Evolutionary conservation across 1,140 invertebrate genomes (phyloP), one percentile per base, ranked within the genome.

Genomic region (Pemphigus obesinymphae): DNA sequence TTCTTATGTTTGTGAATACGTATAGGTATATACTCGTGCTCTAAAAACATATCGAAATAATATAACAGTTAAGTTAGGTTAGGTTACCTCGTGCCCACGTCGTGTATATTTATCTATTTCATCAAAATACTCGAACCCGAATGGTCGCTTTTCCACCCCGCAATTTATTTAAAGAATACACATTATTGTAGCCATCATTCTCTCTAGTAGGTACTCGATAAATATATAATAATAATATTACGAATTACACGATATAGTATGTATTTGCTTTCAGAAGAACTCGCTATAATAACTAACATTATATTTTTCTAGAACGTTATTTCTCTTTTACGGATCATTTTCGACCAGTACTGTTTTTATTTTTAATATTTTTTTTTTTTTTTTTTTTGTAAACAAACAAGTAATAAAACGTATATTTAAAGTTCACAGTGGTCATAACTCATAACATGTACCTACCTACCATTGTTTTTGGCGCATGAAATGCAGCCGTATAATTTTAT

Each of bases 401-500:
- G 8, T 37, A 10, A 37, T 66, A n/a, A 66, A 66, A 66, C 63
- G 63, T 66, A 66, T 66, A 66, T 66, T 66, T 66, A 66, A 37
- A 37, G 29, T 34, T 31, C 29, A 66, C n/a, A 6, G 61, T 23
- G 61, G 61, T 61, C 17, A 15, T 61, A 29, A 29, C 29, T 37
- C 23, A 37, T 40, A 37, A n/a, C n/a, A n/a, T n/a, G n/a, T n/a
- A n/a, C n/a, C n/a, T 66, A 31, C 17, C n/a, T 66, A 40, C 63
- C 63, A 66, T 66, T 66, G 63, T 66, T 66, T 66, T 66, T 66
- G 63, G 63, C 63, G 63, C 31, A 66, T 37, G 61, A 37, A 63
- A 37, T 66, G 34, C 63, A 37, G 63, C 63, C 63, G 63, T 66
- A 37, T 66, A 66, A 66, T 66, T 66, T 66, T 66, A 66, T 66